These are phyloP conservation scores for Monomorium pharaonis DNA, from an alignment of 1,140 invertebrate species.

Conservation along the genomic window DNA sequence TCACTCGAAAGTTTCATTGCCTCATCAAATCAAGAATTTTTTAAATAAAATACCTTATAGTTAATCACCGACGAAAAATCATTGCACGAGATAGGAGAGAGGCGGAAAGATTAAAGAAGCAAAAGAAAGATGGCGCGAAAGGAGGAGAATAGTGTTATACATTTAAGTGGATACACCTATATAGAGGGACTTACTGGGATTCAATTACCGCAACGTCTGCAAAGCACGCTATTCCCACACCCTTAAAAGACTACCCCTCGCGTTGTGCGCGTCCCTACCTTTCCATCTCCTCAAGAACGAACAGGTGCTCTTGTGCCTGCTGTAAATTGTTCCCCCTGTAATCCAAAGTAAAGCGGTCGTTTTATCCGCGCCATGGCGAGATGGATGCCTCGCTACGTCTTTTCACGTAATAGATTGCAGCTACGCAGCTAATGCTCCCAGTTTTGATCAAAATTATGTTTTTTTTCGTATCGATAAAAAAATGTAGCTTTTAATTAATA, in stretches of 20 bases:
- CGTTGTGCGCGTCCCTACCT: conserved; percentile 65
- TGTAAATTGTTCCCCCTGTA: conserved; percentile 85
- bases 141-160: conserved; percentile 66
- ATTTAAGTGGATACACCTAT: conserved; percentile 73
- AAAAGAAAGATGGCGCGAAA: conserved; percentile 44
- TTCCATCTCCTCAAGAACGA: conserved; percentile 83
- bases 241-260: conserved; percentile 63
- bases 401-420: conserved; percentile 80
- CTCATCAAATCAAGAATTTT: neutral
- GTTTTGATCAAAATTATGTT: conserved; percentile 63
- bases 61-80: conserved; percentile 9
- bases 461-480: neutral
- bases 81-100: conserved; percentile 37
- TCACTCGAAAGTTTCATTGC: neutral
- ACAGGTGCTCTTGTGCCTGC: conserved; percentile 84
- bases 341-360: conserved; percentile 85
- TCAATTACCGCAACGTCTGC: conserved; percentile 86
- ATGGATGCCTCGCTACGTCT: conserved; percentile 83
- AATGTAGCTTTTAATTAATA: neutral
- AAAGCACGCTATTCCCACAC: conserved; percentile 83
- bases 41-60: neutral
- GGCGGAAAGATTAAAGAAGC: conserved; percentile 52
- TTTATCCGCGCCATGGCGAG: conserved; percentile 83
- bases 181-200: conserved; percentile 81
- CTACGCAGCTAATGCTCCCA: conserved; percentile 67